Evolutionary conservation across 2,797 vertebrate species (phyloP).

Genomic region (Sebastes dallii): DNA sequence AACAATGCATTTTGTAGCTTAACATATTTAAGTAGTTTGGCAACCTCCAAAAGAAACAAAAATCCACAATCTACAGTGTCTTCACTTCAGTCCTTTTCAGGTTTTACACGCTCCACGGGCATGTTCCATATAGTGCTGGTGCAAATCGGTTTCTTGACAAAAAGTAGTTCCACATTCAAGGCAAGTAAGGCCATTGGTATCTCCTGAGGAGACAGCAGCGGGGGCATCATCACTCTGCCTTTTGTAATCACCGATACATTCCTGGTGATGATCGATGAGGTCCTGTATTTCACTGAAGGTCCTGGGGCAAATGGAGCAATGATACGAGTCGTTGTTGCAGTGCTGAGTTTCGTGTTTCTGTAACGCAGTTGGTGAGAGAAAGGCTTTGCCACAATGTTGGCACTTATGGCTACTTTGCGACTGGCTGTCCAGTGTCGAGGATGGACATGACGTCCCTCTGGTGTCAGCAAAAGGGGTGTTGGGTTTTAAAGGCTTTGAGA

Average conservation of each 20-base stretch:
- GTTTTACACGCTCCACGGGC: slow-evolving; percentile 25
- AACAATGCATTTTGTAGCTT: not conserved
- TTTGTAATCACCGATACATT: slow-evolving; percentile 67
- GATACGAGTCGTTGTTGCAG: slow-evolving; percentile 60
- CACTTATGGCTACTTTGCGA: slow-evolving; percentile 72
- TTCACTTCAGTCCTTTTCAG: not conserved
- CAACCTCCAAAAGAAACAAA: not conserved
- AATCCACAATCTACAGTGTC: slow-evolving; percentile 38
- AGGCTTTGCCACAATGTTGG: slow-evolving; percentile 76
- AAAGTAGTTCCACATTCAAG: slow-evolving; percentile 81
- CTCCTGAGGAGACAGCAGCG: slow-evolving; percentile 42
- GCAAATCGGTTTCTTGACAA: slow-evolving; percentile 71
- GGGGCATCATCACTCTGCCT: slow-evolving; percentile 32
- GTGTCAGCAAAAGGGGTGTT: slow-evolving; percentile 10
- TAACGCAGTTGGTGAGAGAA: slow-evolving; percentile 70
- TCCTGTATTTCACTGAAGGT: slow-evolving; percentile 75
- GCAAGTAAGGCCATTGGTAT: slow-evolving; percentile 63
- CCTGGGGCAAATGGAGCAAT: slow-evolving; percentile 76
- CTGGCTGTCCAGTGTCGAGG: slow-evolving; percentile 5
- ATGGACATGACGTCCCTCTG: slow-evolving; percentile 9
- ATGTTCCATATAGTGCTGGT: slow-evolving; percentile 79
- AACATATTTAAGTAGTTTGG: slow-evolving; percentile 21
- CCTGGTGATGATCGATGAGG: slow-evolving; percentile 80
- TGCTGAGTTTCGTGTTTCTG: slow-evolving; percentile 72
- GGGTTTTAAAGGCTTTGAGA: slow-evolving; percentile 49